Base-by-base conservation (phyloP, 2,888 invertebrate species). In the Malthinus seriepunctatus region DNA sequence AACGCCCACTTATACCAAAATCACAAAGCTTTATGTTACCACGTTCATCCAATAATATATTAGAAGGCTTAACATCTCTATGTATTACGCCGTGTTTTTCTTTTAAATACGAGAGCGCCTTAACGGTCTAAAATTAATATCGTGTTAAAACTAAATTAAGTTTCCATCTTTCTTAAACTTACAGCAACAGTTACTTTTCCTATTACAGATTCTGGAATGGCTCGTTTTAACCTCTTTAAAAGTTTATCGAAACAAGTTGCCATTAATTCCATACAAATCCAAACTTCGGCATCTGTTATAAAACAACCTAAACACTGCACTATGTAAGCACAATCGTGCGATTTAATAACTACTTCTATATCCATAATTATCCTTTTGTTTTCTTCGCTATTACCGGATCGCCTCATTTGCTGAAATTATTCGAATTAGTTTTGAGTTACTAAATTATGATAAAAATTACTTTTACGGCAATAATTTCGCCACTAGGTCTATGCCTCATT, bases 191-290 rank as follows among this genome's bases (percentile, higher is more conserved):
- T 94, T 67, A 99, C 94, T 84, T 97, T 97, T 68, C 98, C 98
- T 67, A 99, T 83, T 74, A 99, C 95, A 70, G 87, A 85, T 81
- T 99, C 98, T 3, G 98, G 98, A 73, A 99, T 92, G n/a, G 96
- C 91, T 67, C 87, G 86, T 62, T 89, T 88, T 35, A 92, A 83
- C 69, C 88, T 81, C 79, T 95, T 95, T 62, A 97, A 83, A 73
- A 99, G 81, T 81, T 98, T 98, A 78, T 99, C 99, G 76, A 99
- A 91, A 81, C 99, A 99, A 12, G 97, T 96, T 9, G 95, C 91
- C 99, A 99, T 99, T 67, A 98, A 84, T 81, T 99, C 99, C 99
- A 99, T 99, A 78, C 98, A 99, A 75, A 99, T 98, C 96, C 98
- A 98, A 0, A 99, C 97, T 78, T 98, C 97, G 1, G 94, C 91